Evolutionary conservation across 1,140 invertebrate species (phyloP).

Genomic region (Lepidurus apus): DNA sequence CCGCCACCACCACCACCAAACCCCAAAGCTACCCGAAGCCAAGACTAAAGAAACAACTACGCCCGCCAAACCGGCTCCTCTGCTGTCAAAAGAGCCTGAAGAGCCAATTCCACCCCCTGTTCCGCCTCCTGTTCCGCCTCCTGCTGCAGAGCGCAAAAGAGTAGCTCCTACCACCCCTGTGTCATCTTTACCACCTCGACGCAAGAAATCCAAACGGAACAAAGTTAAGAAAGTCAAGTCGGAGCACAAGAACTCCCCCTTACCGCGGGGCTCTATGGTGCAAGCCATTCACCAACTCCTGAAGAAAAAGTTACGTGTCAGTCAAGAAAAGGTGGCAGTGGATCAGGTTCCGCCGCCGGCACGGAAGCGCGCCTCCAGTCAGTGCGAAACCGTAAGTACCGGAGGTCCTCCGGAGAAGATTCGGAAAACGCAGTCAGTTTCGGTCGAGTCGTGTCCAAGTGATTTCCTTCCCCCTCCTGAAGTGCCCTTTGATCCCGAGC

Average conservation of each 20-base stretch:
- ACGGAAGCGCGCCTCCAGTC: neutral
- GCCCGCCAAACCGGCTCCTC: neutral
- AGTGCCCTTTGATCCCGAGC: neutral
- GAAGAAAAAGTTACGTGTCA: slow-evolving; percentile 23
- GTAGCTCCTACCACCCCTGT: neutral
- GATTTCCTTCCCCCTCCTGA: neutral
- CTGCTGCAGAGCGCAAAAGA: neutral
- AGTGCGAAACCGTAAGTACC: neutral
- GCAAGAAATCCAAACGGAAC: neutral
- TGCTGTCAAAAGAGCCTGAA: neutral
- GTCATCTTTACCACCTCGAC: neutral
- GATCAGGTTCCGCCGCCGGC: neutral
- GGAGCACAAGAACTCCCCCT: slow-evolving; percentile 12
- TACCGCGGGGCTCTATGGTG: slow-evolving; percentile 10
- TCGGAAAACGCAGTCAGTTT: neutral
- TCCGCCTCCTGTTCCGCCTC: neutral
- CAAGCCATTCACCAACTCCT: slow-evolving; percentile 28
- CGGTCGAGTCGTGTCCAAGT: neutral
- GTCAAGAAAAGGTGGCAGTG: neutral
- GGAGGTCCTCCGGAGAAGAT: neutral
- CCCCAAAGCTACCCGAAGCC: neutral
- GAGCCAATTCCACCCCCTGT: neutral
- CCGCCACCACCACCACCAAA: neutral
- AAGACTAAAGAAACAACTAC: neutral
- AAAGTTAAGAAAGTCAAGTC: slow-evolving; percentile 7